These are phyloP conservation scores for Phymastichus coffea DNA, from an alignment of 1,140 invertebrate species.

Conservation along the genomic window DNA sequence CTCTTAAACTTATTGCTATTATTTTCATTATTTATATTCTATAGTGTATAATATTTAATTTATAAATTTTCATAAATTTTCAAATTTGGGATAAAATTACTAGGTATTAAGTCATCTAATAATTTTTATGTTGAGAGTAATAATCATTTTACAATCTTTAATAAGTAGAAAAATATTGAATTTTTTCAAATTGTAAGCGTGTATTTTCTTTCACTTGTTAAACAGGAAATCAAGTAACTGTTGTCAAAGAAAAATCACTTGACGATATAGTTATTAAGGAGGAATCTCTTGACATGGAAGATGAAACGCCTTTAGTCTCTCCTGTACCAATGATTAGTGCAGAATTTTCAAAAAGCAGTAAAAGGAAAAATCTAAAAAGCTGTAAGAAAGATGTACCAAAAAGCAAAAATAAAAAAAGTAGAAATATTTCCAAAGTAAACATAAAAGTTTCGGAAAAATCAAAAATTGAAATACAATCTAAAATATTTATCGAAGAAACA, in stretches of 20 bases:
- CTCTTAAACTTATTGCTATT: too few relatives aligned
- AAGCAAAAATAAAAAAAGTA: conserved; percentile 3
- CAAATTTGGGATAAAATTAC: too few relatives aligned
- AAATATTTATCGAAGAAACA: conserved; percentile 9
- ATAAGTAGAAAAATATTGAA: too few relatives aligned
- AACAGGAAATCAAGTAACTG: background rate
- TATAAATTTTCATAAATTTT: too few relatives aligned
- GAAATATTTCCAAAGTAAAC: background rate
- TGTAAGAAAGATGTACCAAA: background rate
- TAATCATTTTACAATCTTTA: background rate
- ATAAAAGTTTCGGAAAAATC: conserved; percentile 7
- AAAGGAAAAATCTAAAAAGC: conserved; percentile 12
- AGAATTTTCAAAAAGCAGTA: conserved; percentile 11
- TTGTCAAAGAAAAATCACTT: conserved; percentile 5
- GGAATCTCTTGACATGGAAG: background rate
- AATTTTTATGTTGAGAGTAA: background rate
- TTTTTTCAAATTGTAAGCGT: too few relatives aligned
- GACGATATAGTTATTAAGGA: background rate
- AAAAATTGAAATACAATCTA: conserved; percentile 5
- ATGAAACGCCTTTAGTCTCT: background rate
- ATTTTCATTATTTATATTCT: too few relatives aligned
- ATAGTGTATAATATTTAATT: too few relatives aligned
- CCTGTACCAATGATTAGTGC: background rate
- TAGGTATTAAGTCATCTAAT: background rate
- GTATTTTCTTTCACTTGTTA: too few relatives aligned